These are phyloP conservation scores for Drosophila incognita DNA, from an alignment of 2,888 invertebrate species.

Conservation along the genomic window DNA sequence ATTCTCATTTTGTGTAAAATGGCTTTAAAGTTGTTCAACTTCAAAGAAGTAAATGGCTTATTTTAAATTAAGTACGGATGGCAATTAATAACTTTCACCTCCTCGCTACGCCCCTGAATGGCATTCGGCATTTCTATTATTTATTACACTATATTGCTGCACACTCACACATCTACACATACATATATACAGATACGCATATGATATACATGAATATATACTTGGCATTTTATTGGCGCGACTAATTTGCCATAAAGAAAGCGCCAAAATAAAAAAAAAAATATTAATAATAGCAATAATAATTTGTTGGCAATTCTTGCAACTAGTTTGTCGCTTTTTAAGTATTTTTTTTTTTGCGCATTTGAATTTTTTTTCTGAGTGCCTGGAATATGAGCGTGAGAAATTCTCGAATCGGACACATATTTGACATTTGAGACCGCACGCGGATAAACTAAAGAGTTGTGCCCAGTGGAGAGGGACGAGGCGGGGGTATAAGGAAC, in stretches of 20 bases:
- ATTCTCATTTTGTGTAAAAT: background rate
- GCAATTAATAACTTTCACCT: background rate
- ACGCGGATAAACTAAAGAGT: conserved; percentile 27
- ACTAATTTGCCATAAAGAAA: conserved; percentile 77
- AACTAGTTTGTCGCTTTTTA: conserved; percentile 47
- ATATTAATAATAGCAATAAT: conserved; percentile 37
- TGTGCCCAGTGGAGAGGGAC: background rate
- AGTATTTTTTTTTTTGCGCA: conserved; percentile 6
- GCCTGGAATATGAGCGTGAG: conserved; percentile 64
- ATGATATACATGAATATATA: conserved; percentile 24
- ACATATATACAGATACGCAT: conserved; percentile 28
- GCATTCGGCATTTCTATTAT: conserved; percentile 49
- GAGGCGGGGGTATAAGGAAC: background rate
- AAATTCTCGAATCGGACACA: conserved; percentile 57
- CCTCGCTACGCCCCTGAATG: conserved; percentile 1
- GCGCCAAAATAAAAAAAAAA: conserved; percentile 44
- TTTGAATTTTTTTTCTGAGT: conserved; percentile 61
- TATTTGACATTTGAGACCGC: conserved; percentile 62
- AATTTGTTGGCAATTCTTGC: conserved; percentile 67
- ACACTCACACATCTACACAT: conserved; percentile 8
- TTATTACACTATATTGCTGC: conserved; percentile 59
- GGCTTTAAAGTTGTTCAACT: background rate
- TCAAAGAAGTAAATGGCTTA: background rate
- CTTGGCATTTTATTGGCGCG: conserved; percentile 69
- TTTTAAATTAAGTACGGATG: background rate